These are phyloP conservation scores for Bubo blakistoni DNA, from an alignment of 2,113 vertebrate genomes.

Conservation along the genomic window DNA sequence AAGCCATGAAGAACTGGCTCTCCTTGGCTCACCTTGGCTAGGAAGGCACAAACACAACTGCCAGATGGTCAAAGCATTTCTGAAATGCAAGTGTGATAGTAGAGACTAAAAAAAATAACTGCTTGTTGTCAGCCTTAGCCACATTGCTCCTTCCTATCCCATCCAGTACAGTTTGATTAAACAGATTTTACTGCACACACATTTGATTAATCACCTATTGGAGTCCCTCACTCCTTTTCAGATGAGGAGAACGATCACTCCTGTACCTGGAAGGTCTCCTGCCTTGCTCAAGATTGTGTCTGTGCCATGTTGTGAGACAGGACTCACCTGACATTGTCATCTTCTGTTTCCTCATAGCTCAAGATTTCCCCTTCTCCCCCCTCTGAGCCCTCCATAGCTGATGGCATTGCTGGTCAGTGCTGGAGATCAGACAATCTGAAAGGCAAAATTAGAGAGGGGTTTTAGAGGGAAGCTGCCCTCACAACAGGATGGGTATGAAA, in stretches of 20 bases:
- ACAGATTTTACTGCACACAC: neutral
- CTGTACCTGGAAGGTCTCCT: neutral
- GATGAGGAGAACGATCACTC: neutral
- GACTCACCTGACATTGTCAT: slow-evolving; percentile 60
- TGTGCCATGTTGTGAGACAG: neutral
- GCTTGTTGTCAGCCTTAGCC: neutral
- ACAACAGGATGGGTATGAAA: neutral
- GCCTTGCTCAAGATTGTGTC: neutral
- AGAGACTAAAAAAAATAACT: neutral
- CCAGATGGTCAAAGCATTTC: neutral
- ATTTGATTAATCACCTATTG: neutral
- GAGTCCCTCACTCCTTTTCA: neutral
- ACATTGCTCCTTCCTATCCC: neutral
- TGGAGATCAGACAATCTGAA: neutral
- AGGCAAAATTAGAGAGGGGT: neutral
- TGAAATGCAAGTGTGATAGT: neutral
- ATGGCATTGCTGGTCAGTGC: neutral
- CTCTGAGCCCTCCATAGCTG: slow-evolving; percentile 50
- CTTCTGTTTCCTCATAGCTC: neutral
- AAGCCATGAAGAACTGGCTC: neutral
- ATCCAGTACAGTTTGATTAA: neutral
- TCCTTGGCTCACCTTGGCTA: neutral
- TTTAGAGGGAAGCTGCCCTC: neutral
- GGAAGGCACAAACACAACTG: neutral
- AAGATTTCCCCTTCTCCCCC: slow-evolving; percentile 30